These are phyloP conservation scores for Dromas ardeola DNA, from an alignment of 2,113 vertebrate genomes.

Conservation along the genomic window DNA sequence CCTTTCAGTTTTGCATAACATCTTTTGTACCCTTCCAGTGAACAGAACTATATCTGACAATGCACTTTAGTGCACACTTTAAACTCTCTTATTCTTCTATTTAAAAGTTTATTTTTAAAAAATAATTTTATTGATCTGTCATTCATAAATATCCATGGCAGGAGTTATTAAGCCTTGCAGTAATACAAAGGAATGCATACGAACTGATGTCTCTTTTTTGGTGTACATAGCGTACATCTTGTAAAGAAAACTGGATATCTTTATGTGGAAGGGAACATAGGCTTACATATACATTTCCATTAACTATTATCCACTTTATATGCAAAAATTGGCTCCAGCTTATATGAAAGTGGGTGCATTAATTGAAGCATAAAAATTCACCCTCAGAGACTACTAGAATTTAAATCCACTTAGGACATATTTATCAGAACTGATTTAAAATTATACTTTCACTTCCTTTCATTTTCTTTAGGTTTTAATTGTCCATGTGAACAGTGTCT, in stretches of 20 bases:
- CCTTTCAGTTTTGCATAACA: neutral
- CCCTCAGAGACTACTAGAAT: neutral
- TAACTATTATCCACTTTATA: neutral
- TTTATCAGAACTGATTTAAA: conserved; percentile 4
- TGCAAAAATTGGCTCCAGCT: neutral
- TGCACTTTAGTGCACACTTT: neutral
- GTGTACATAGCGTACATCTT: neutral
- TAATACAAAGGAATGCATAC: neutral
- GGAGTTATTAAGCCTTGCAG: neutral
- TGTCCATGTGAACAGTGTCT: neutral
- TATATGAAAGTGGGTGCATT: neutral
- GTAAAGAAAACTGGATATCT: neutral
- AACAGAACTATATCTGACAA: neutral
- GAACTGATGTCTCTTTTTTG: neutral
- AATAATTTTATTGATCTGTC: neutral
- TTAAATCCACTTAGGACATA: neutral
- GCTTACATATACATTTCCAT: neutral
- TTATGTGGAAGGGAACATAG: neutral
- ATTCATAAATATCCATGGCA: neutral
- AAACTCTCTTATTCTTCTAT: neutral
- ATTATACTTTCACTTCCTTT: neutral
- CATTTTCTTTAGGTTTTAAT: conserved; percentile 35
- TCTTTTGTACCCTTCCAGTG: neutral
- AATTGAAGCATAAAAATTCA: conserved; percentile 33
- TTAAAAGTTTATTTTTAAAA: neutral